Base-by-base conservation (phyloP, 2,797 vertebrate species). In the Allobates femoralis region DNA sequence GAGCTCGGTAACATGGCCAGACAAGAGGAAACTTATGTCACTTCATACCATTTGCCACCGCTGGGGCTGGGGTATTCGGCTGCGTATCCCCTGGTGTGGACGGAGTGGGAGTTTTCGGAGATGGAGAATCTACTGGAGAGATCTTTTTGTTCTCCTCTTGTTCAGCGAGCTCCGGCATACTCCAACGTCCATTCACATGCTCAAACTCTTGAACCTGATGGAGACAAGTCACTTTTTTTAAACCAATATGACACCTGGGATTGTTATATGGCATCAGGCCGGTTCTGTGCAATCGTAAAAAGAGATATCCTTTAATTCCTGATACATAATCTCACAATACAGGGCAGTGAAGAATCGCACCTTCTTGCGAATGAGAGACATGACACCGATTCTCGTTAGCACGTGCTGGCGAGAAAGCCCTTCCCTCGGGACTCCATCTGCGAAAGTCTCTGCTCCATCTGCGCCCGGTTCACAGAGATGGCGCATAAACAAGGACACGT, bases 331-430 rank as follows among this genome's bases (percentile, higher is more conserved):
- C 16, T 76, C n/a, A 41, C 77, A 62, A 16, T 10, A 79, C 19
- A 64, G 14, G 11, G 6, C 18, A 15, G 23, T 95, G 91, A 2
- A 81, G 58, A 37, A 37, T 79, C 92, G 5, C 32, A 98, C 98
- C 96, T 99, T 99, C 90, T 99, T 99, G 56, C 98, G 96, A 89
- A 99, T 99, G 1, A 99, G 96, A 1, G 98, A 99, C 98, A 99
- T 99, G 84, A 99, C 98, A 32, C 98, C 98, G 14, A 99, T 99
- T 86, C 98, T 96, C 14, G 98, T 99, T 34, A 99, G 96, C 79
- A 99, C 98, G 0, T 99, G 98, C 89, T 99, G 98, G 51, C 98
- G 95, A 64, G 98, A 99, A 79, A 99, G 92, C 83, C 98, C 98
- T 92, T 99, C 98, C 8, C 98, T 95, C 1, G 98, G 98, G 75